Evolutionary conservation across 2,888 invertebrate genomes (phyloP).

Genomic region (Phyllotreta striolata): DNA sequence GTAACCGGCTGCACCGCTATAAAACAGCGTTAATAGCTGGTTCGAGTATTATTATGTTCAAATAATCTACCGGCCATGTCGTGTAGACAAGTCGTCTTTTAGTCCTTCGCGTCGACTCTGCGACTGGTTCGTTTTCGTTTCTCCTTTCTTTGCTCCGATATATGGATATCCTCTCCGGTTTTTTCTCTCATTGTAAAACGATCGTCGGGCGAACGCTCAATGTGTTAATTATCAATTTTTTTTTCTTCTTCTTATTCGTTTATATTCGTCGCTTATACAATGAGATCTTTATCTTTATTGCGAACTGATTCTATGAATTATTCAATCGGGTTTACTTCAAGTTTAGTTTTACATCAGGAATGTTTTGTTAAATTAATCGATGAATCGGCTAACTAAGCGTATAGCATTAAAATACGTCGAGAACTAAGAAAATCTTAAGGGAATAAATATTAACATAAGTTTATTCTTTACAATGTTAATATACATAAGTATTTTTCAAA

Average conservation of each 20-base stretch:
- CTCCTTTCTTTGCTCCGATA: not conserved
- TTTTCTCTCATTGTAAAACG: conserved; percentile 31
- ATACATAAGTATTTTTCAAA: too few species aligned
- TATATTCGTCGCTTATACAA: conserved; percentile 1
- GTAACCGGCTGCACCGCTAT: conserved; percentile 36
- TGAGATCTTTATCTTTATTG: conserved; percentile 35
- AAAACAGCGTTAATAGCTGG: conserved; percentile 36
- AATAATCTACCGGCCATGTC: conserved; percentile 41
- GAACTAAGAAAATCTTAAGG: too few species aligned
- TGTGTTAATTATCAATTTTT: conserved; percentile 37
- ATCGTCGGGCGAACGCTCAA: conserved; percentile 27
- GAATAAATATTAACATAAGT: too few species aligned
- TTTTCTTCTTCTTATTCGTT: conserved; percentile 24
- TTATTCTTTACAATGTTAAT: too few species aligned
- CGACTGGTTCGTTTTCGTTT: conserved; percentile 35
- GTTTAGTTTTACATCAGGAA: too few species aligned
- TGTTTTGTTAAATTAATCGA: too few species aligned
- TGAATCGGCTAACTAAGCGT: too few species aligned
- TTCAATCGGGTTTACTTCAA: conserved; percentile 17
- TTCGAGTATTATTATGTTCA: conserved; percentile 42
- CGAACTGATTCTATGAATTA: conserved; percentile 12
- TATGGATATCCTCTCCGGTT: conserved; percentile 21
- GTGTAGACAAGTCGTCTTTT: conserved; percentile 36
- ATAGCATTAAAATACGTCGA: too few species aligned
- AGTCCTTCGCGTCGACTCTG: not conserved